A percentile compares a stretch with the other conserved stretches of the same genome.
Conservation (phyloP, 2,113 vertebrate genomes). For the Cygnus buccinator region DNA sequence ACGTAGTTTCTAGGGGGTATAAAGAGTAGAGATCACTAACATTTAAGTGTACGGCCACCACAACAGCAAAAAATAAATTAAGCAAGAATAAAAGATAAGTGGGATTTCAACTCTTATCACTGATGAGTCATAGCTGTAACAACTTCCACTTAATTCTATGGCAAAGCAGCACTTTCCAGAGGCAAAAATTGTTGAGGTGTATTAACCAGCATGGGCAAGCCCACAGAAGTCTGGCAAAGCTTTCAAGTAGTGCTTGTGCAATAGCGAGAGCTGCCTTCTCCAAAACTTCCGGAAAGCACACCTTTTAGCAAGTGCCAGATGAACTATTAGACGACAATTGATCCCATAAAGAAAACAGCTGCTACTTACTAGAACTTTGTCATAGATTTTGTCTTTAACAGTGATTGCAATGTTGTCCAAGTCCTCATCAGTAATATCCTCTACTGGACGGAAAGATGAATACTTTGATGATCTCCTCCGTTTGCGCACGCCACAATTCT, state of each 20-base stretch:
- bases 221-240: background rate
- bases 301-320: background rate
- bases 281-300: background rate
- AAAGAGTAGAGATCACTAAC: background rate
- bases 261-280: background rate
- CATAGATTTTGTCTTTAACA: constrained; percentile 93
- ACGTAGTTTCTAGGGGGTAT: background rate
- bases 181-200: background rate
- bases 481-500: constrained; percentile 46
- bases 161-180: background rate
- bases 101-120: background rate
- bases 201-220: background rate
- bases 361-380: constrained; percentile 88
- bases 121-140: background rate
- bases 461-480: constrained; percentile 70
- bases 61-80: background rate
- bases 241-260: background rate
- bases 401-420: constrained; percentile 89
- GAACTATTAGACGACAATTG: background rate
- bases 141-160: background rate
- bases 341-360: background rate
- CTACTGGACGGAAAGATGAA: constrained; percentile 77
- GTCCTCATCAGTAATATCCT: constrained; percentile 92
- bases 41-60: background rate
- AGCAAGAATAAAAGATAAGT: background rate